Percentiles rank a stretch among this genome's conserved stretches.
Evolutionary conservation across 1,140 invertebrate genomes (phyloP).

Genomic region (Conus betulinus): DNA sequence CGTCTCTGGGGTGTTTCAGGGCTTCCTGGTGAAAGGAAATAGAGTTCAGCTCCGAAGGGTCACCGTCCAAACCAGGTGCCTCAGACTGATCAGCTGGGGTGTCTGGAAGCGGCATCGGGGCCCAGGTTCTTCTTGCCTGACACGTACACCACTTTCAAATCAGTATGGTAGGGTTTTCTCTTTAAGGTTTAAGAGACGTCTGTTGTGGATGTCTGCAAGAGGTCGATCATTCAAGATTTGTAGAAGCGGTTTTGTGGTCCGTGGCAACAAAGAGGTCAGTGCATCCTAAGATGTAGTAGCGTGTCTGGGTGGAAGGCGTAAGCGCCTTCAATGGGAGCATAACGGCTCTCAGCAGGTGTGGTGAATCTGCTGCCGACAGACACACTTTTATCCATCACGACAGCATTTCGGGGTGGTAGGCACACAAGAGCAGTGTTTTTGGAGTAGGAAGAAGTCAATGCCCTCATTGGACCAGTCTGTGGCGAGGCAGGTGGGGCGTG

Average conservation of each 20-base stretch:
- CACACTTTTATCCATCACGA: conserved; percentile 41
- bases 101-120: too few species aligned
- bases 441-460: conserved; percentile 53
- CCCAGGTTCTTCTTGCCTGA: too few species aligned
- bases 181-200: too few species aligned
- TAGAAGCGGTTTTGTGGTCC: conserved; percentile 52
- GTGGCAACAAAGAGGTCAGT: conserved; percentile 48
- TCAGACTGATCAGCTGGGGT: too few species aligned
- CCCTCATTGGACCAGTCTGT: conserved; percentile 56
- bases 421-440: conserved; percentile 55
- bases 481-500: conserved; percentile 49
- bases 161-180: too few species aligned
- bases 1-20: too few species aligned
- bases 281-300: conserved; percentile 47
- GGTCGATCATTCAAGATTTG: neutral
- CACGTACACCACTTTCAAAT: too few species aligned
- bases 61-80: too few species aligned
- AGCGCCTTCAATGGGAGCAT: conserved; percentile 49
- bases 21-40: too few species aligned
- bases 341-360: conserved; percentile 33
- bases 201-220: too few species aligned
- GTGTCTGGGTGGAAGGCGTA: too few species aligned
- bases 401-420: conserved; percentile 38
- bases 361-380: conserved; percentile 58
- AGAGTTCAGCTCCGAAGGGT: too few species aligned